A percentile compares a stretch with the other conserved stretches of the same genome.
Conservation (phyloP, 2,113 vertebrate species). For the Bubo blakistoni region DNA sequence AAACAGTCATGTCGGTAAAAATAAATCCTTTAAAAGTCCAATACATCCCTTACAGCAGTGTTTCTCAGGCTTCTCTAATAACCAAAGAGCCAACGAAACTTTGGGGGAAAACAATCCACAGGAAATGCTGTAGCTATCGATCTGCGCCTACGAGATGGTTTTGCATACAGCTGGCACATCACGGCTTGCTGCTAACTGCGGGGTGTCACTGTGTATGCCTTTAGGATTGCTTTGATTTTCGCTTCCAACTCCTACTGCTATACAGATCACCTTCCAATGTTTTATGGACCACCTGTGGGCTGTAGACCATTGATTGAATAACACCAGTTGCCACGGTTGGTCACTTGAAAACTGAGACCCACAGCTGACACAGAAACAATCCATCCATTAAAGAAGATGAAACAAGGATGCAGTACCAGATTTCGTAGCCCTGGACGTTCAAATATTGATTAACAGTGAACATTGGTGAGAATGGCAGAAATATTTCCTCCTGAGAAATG, state of each 20-base stretch:
- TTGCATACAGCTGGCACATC: background rate
- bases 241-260: background rate
- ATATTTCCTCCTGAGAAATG: background rate
- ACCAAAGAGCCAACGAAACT: background rate
- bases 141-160: background rate
- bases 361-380: slow-evolving; percentile 1
- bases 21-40: background rate
- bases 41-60: background rate
- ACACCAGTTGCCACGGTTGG: background rate
- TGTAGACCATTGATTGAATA: background rate
- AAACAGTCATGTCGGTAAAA: background rate
- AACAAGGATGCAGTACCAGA: background rate
- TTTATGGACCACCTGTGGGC: slow-evolving; percentile 33
- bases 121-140: background rate
- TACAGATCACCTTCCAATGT: background rate
- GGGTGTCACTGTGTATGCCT: background rate
- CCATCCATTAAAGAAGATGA: slow-evolving; percentile 12
- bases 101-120: background rate
- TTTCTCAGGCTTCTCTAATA: background rate
- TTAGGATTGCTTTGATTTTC: slow-evolving; percentile 2
- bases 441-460: slow-evolving; percentile 44
- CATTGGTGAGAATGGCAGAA: background rate
- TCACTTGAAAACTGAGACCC: slow-evolving; percentile 22
- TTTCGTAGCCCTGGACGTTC: background rate
- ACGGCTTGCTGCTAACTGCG: background rate